A percentile compares a stretch with the other conserved stretches of the same genome.
Conservation (phyloP, 30 jellyfish, hydroid and myxozoan species). For the Nemopilema nomurai region DNA sequence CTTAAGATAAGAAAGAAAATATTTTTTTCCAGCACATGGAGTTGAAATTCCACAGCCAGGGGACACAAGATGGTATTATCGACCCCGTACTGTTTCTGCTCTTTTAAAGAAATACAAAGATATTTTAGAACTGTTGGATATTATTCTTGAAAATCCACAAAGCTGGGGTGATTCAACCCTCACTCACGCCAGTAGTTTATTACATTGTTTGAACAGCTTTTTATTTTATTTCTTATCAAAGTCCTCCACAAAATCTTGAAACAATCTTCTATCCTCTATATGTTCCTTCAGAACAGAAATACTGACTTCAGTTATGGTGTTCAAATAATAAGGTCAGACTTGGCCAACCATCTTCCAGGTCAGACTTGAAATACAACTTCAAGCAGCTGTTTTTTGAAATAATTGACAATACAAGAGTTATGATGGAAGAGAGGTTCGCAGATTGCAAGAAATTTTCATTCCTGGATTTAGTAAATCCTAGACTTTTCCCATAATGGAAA, state of each 20-base stretch:
- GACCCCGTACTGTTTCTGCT: constrained; percentile 29
- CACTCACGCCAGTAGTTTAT: constrained; percentile 40
- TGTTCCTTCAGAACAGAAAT: constrained; percentile 26
- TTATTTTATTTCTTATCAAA: constrained; percentile 21
- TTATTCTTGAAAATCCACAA: constrained; percentile 25
- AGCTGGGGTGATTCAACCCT: constrained; percentile 60
- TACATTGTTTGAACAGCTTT: constrained; percentile 30
- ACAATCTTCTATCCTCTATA: constrained; percentile 35
- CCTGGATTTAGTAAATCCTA: constrained; percentile 49
- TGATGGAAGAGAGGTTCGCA: constrained; percentile 43
- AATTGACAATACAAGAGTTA: constrained; percentile 40
- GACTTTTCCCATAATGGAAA: constrained; percentile 8
- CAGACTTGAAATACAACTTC: constrained; percentile 12
- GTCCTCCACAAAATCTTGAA: constrained; percentile 36
- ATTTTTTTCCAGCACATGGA: constrained; percentile 1
- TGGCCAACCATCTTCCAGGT: constrained; percentile 33
- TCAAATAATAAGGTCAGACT: background rate
- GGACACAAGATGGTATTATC: constrained; percentile 60
- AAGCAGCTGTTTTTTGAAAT: constrained; percentile 36
- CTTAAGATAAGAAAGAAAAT: constrained; percentile 16
- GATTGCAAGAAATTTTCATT: constrained; percentile 28
- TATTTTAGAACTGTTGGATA: constrained; percentile 14
- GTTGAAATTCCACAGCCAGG: constrained; percentile 47
- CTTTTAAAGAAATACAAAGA: constrained; percentile 7
- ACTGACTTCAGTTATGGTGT: constrained; percentile 40